Percentiles rank a stretch among this genome's conserved stretches.
Conservation (phyloP, 2,888 invertebrate species). For the Xylota sylvarum region DNA sequence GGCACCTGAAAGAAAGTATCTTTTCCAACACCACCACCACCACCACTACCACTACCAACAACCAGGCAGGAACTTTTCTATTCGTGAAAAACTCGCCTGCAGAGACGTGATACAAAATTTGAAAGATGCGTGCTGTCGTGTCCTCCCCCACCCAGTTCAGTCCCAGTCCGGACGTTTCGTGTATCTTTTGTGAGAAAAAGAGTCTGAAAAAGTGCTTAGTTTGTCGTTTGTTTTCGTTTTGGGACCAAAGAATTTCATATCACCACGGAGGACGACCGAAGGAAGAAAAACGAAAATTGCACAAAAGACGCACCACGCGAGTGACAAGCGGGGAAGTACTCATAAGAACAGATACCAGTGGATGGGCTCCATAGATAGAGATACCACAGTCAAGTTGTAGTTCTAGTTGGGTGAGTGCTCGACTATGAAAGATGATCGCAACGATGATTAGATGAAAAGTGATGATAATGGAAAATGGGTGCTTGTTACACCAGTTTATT, state of each 20-base stretch:
- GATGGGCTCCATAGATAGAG: slow-evolving; percentile 12
- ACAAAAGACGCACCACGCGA: slow-evolving; percentile 50
- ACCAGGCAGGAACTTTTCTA: slow-evolving; percentile 24
- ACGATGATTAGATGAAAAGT: slow-evolving; percentile 76
- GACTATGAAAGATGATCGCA: slow-evolving; percentile 52
- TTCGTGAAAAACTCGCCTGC: slow-evolving; percentile 44
- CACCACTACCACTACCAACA: too few species aligned
- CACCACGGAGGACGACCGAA: not conserved
- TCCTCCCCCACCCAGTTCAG: not conserved
- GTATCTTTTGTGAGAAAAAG: slow-evolving; percentile 33
- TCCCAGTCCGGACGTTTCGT: too few species aligned
- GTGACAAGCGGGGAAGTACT: slow-evolving; percentile 33
- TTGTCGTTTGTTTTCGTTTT: slow-evolving; percentile 26
- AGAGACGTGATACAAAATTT: slow-evolving; percentile 49
- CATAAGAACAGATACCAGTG: not conserved
- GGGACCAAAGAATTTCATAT: slow-evolving; percentile 35
- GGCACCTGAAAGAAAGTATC: slow-evolving; percentile 58
- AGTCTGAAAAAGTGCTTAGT: slow-evolving; percentile 32
- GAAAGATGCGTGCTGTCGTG: slow-evolving; percentile 54
- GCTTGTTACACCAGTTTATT: slow-evolving; percentile 65
- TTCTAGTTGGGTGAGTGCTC: slow-evolving; percentile 65
- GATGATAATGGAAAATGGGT: slow-evolving; percentile 74
- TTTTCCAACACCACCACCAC: slow-evolving; percentile 5
- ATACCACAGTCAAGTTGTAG: slow-evolving; percentile 44
- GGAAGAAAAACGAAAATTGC: slow-evolving; percentile 22